Evolutionary conservation across 2,113 vertebrate species (phyloP).

Genomic region (Gopherus evgoodei): DNA sequence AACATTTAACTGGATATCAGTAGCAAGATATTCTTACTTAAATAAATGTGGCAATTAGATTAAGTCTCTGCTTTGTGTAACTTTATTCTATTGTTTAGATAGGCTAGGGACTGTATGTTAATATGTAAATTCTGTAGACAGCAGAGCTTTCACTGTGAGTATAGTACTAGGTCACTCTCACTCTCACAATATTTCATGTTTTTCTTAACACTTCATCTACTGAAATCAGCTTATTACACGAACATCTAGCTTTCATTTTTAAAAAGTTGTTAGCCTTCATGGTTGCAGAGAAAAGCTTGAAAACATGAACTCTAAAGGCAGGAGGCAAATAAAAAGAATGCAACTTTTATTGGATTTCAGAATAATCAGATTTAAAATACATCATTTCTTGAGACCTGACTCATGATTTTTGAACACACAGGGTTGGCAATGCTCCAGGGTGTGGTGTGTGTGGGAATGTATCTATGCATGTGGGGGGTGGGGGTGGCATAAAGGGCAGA

Average conservation of each 20-base stretch:
- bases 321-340: neutral
- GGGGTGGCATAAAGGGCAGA: neutral
- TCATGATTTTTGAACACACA: neutral
- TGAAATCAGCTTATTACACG: slow-evolving; percentile 5
- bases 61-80: slow-evolving; percentile 39
- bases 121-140: neutral
- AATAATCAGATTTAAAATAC: neutral
- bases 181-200: neutral
- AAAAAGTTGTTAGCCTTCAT: neutral
- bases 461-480: neutral
- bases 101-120: slow-evolving; percentile 18
- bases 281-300: neutral
- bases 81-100: slow-evolving; percentile 16
- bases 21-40: neutral
- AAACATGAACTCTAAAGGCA: neutral
- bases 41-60: slow-evolving; percentile 23
- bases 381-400: neutral
- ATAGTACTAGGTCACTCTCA: slow-evolving; percentile 25
- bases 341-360: neutral
- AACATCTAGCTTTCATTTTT: neutral
- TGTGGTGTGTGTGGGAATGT: neutral
- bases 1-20: neutral
- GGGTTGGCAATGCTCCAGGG: rapidly evolving
- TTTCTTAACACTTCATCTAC: slow-evolving; percentile 4
- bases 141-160: neutral